phyloP scores from a whole-genome alignment of 2,888 invertebrate species.

The Dryomyza anilis region DNA sequence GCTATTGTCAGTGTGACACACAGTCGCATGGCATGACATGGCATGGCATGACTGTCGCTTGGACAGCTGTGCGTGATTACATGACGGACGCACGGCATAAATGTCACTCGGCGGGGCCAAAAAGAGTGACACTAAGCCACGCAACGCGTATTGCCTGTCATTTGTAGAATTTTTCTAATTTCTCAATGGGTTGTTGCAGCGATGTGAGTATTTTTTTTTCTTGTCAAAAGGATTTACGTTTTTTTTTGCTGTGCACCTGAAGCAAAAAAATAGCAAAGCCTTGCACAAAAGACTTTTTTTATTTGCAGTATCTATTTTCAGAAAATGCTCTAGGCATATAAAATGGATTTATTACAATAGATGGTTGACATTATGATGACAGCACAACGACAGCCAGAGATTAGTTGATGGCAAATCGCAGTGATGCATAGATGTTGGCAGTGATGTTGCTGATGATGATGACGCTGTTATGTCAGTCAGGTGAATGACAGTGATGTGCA shows the following conservation, averaged over 20 bases:
- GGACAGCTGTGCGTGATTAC: too few species aligned
- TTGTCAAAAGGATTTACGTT: too few species aligned
- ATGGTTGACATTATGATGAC: conserved; percentile 11
- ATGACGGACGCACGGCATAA: too few species aligned
- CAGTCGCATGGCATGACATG: not conserved
- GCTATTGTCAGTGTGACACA: not conserved
- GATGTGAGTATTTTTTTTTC: too few species aligned
- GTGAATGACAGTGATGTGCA: not conserved
- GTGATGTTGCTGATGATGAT: not conserved
- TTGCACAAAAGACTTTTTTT: too few species aligned
- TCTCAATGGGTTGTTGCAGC: not conserved
- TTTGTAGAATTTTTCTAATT: not conserved
- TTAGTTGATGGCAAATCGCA: conserved; percentile 2
- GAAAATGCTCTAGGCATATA: conserved; percentile 3
- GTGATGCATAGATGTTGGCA: not conserved
- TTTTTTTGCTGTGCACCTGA: too few species aligned
- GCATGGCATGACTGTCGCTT: not conserved
- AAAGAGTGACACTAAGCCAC: too few species aligned
- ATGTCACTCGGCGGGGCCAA: too few species aligned
- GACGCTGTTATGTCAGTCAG: not conserved
- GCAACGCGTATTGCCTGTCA: too few species aligned
- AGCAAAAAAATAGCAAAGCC: too few species aligned
- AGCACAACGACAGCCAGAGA: conserved; percentile 14
- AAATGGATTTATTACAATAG: conserved; percentile 10
- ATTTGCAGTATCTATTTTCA: too few species aligned